These are phyloP conservation scores for Cabera pusaria DNA, from an alignment of 2,888 invertebrate species.

Conservation along the genomic window DNA sequence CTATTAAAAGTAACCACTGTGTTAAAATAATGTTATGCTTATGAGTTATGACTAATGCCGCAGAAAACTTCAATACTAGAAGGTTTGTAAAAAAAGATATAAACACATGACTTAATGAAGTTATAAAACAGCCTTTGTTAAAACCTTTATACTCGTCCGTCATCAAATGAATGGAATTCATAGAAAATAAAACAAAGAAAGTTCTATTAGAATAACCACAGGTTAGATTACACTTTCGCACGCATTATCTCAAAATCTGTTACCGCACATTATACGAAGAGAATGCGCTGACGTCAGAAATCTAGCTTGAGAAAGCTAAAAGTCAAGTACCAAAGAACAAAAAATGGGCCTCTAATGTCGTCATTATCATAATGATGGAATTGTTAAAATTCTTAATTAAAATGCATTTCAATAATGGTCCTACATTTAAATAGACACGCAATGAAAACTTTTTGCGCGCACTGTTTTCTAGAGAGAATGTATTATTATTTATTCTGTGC, in stretches of 20 bases:
- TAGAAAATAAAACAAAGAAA: constrained; percentile 33
- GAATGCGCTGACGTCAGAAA: constrained; percentile 29
- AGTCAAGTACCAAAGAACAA: no score
- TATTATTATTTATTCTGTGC: no score
- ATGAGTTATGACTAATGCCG: no score
- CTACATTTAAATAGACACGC: no score
- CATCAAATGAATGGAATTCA: constrained; percentile 12
- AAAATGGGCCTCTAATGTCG: constrained; percentile 3
- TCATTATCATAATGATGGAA: constrained; percentile 10
- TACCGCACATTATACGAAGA: constrained; percentile 29
- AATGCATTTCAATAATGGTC: no score
- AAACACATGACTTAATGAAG: constrained; percentile 10
- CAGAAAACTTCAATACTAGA: no score
- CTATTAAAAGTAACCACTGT: no score
- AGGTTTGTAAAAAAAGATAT: no score
- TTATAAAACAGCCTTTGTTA: constrained; percentile 16
- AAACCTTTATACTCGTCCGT: constrained; percentile 9
- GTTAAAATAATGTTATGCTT: no score
- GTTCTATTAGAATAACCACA: constrained; percentile 29
- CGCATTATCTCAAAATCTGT: constrained; percentile 31
- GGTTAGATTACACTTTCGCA: constrained; percentile 36
- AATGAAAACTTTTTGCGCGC: no score
- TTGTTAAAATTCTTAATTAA: no score
- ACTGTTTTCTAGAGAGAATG: no score
- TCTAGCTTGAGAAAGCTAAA: constrained; percentile 26